phyloP scores from a whole-genome alignment of 2,888 invertebrate species.

The Ornithoptera priamus region DNA sequence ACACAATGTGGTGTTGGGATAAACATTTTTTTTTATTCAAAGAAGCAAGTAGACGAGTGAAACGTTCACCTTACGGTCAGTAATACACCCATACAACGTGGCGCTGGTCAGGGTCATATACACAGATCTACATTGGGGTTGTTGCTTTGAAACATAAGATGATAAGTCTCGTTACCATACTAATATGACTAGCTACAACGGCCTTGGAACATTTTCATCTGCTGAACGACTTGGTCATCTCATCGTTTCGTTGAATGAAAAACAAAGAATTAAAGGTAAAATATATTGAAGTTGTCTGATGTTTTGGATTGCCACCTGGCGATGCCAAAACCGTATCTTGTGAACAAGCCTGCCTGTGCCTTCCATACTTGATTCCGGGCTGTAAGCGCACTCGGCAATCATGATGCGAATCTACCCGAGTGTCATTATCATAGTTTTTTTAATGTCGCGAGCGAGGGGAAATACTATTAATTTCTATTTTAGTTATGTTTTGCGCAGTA shows the following conservation, averaged over 20 bases:
- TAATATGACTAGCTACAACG: no score
- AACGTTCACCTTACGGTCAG: no score
- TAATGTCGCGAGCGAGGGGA: conserved; percentile 11
- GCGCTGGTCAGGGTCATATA: no score
- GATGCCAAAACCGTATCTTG: conserved; percentile 12
- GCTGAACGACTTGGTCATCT: no score
- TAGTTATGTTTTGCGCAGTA: conserved; percentile 10
- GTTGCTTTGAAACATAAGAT: no score
- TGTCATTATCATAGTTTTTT: conserved; percentile 28
- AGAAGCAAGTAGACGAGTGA: no score
- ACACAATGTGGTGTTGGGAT: no score
- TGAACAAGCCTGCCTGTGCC: conserved; percentile 24
- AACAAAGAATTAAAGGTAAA: neutral
- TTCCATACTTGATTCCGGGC: conserved; percentile 13
- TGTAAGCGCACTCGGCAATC: conserved; percentile 23
- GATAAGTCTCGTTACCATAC: no score
- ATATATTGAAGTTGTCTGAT: neutral
- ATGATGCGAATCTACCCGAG: conserved; percentile 26
- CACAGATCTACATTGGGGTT: no score
- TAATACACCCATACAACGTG: no score
- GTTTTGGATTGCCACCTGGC: conserved; percentile 17
- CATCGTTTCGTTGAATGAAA: neutral
- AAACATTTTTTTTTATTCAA: no score
- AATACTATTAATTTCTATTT: conserved; percentile 8
- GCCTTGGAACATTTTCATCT: no score